phyloP scores from a whole-genome alignment of 2,888 invertebrate species.

The Polymixis flavicincta region DNA sequence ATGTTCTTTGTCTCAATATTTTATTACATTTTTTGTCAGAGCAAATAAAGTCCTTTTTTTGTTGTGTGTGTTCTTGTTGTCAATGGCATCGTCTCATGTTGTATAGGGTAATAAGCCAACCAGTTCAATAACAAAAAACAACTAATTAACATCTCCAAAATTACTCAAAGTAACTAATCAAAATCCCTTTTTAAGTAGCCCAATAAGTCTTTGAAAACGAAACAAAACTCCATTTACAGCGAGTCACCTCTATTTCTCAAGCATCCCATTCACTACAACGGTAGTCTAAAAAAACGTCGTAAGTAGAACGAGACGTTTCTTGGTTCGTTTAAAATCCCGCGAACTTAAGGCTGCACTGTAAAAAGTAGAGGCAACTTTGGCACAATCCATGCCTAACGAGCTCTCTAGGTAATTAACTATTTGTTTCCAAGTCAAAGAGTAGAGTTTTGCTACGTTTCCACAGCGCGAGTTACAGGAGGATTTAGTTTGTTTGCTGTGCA shows the following conservation, averaged over 20 bases:
- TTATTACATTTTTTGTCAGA: neutral
- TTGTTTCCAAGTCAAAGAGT: slow-evolving; percentile 88
- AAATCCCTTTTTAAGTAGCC: slow-evolving; percentile 13
- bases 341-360: slow-evolving; percentile 66
- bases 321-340: slow-evolving; percentile 65
- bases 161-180: neutral
- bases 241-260: slow-evolving; percentile 61
- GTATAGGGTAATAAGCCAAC: neutral
- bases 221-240: slow-evolving; percentile 36
- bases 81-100: neutral
- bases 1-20: neutral
- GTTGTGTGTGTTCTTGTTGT: neutral
- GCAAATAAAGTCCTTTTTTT: neutral
- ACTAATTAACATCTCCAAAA: neutral
- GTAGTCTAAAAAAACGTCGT: slow-evolving; percentile 54
- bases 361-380: slow-evolving; percentile 73
- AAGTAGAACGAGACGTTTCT: slow-evolving; percentile 63
- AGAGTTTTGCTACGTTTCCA: slow-evolving; percentile 74
- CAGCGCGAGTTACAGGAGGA: slow-evolving; percentile 54
- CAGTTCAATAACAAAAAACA: neutral
- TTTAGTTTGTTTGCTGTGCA: slow-evolving; percentile 16
- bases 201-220: slow-evolving; percentile 23
- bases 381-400: slow-evolving; percentile 86
- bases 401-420: slow-evolving; percentile 88
- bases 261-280: slow-evolving; percentile 53